These are phyloP conservation scores for Drosophila anceps DNA, from an alignment of 2,888 invertebrate species.

Conservation along the genomic window DNA sequence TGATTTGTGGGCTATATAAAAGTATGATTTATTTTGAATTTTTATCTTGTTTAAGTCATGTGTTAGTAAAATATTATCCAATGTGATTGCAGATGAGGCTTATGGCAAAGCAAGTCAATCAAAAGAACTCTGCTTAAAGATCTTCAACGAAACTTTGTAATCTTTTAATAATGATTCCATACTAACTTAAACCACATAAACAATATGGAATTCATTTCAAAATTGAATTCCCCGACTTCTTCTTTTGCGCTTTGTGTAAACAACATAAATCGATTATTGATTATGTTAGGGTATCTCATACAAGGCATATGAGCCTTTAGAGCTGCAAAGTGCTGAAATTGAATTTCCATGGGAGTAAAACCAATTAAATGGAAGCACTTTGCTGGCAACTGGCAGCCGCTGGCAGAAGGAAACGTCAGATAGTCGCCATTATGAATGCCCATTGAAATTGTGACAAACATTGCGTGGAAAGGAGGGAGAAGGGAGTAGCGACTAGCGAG, in stretches of 20 bases:
- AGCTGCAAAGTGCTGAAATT: conserved; percentile 58
- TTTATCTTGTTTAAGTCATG: background rate
- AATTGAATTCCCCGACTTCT: conserved; percentile 1
- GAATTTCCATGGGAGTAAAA: conserved; percentile 64
- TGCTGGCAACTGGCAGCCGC: conserved; percentile 51
- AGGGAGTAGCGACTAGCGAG: background rate
- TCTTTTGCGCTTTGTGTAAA: conserved; percentile 49
- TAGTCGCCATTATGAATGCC: conserved; percentile 75
- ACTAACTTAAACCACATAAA: conserved; percentile 15
- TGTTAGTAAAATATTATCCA: too few species aligned
- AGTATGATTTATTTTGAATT: conserved; percentile 12
- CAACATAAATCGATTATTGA: conserved; percentile 78
- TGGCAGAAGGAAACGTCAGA: conserved; percentile 52
- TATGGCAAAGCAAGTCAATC: background rate
- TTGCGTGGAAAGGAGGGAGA: background rate
- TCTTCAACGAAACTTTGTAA: background rate
- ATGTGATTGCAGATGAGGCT: background rate
- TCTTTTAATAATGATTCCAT: background rate
- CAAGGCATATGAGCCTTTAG: conserved; percentile 45
- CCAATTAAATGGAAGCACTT: conserved; percentile 79
- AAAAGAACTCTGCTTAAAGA: background rate
- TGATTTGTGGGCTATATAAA: conserved; percentile 34
- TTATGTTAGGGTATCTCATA: conserved; percentile 35
- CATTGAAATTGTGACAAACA: conserved; percentile 56
- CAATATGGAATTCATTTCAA: conserved; percentile 1